phyloP scores from a whole-genome alignment of 2,797 vertebrate species.

The Coluber constrictor region DNA sequence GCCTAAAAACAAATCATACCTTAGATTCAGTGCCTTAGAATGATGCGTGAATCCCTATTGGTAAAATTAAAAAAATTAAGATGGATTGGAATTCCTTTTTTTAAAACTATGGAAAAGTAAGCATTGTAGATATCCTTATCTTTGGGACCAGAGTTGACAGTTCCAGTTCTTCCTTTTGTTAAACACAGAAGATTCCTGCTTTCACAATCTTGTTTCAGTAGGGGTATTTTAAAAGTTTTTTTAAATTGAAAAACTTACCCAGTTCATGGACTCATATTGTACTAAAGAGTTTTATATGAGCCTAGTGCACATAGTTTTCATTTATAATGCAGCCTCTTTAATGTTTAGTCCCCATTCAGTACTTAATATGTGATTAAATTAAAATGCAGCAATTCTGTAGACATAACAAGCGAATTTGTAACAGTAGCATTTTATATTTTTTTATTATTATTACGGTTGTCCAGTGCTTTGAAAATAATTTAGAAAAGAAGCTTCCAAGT shows the following conservation, averaged over 20 bases:
- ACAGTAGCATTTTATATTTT: not conserved
- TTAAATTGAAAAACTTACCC: not conserved
- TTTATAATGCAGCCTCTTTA: not conserved
- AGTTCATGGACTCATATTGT: not conserved
- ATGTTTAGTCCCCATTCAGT: not conserved
- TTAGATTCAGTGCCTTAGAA: not conserved
- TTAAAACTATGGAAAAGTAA: not conserved
- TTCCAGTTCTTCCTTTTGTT: not conserved
- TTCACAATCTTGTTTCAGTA: not conserved
- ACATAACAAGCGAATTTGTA: not conserved
- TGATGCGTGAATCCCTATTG: not conserved
- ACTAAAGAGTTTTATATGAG: not conserved
- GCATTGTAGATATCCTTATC: not conserved
- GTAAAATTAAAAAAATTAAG: not conserved
- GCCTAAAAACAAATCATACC: not conserved
- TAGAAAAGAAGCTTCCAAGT: not conserved
- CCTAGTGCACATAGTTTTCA: not conserved
- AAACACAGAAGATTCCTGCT: not conserved
- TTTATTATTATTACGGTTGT: not conserved
- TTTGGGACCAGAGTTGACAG: not conserved
- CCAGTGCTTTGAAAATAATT: not conserved
- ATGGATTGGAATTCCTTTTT: not conserved
- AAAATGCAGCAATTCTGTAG: not conserved
- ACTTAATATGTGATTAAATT: not conserved
- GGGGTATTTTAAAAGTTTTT: not conserved